Percentiles rank a stretch among this genome's conserved stretches.
These are phyloP conservation scores for Cantharis flavilabris DNA, from an alignment of 2,888 invertebrate species.

Conservation along the genomic window DNA sequence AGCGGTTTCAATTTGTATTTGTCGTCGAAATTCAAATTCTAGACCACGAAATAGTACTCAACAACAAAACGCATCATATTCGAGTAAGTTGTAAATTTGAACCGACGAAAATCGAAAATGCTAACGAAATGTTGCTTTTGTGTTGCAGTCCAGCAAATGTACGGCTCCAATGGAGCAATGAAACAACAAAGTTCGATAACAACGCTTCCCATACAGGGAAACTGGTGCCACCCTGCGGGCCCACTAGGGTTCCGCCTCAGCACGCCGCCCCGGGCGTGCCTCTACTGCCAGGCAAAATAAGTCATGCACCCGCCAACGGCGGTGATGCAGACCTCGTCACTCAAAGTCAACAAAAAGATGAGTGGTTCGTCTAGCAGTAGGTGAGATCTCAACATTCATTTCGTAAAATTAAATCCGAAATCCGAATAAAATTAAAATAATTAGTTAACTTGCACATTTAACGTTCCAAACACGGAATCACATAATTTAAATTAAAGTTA, in stretches of 20 bases:
- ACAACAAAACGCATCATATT: slow-evolving; percentile 59
- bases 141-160: slow-evolving; percentile 74
- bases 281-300: slow-evolving; percentile 76
- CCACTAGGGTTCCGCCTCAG: slow-evolving; percentile 59
- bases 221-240: slow-evolving; percentile 96
- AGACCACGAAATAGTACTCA: slow-evolving; percentile 53
- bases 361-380: slow-evolving; percentile 85
- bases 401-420: no score
- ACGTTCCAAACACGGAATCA: not conserved
- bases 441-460: not conserved
- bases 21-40: slow-evolving; percentile 66
- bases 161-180: slow-evolving; percentile 72
- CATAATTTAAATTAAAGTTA: not conserved
- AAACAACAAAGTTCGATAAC: slow-evolving; percentile 65
- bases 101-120: not conserved
- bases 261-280: slow-evolving; percentile 72
- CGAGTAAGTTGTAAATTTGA: slow-evolving; percentile 50
- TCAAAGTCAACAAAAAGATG: slow-evolving; percentile 78
- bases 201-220: slow-evolving; percentile 76
- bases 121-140: slow-evolving; percentile 7
- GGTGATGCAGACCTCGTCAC: slow-evolving; percentile 59
- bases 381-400: slow-evolving; percentile 49
- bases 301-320: slow-evolving; percentile 55
- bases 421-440: not conserved
- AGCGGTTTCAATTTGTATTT: slow-evolving; percentile 76